Conservation (phyloP, 2,888 invertebrate species). For the Acrobeloides nanus region DNA sequence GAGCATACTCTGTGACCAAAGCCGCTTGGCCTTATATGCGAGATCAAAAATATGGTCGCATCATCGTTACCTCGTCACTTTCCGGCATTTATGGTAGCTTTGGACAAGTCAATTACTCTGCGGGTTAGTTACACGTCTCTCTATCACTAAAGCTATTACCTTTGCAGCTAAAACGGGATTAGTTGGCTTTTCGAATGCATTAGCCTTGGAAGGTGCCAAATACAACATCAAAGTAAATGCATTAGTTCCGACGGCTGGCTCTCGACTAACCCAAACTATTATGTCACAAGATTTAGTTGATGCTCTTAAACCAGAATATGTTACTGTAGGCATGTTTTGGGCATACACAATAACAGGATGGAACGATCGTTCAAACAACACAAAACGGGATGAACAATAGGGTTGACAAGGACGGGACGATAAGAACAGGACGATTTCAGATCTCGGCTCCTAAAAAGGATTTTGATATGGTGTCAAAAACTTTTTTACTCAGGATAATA, state of each 20-base stretch:
- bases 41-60: constrained; percentile 64
- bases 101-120: constrained; percentile 83
- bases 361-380: no score
- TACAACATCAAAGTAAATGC: constrained; percentile 83
- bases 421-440: no score
- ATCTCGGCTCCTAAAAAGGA: no score
- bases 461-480: no score
- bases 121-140: constrained; percentile 57
- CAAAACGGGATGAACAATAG: no score
- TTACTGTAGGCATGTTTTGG: no score
- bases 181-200: constrained; percentile 79
- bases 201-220: constrained; percentile 82
- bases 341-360: no score
- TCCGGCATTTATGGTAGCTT: constrained; percentile 92
- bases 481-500: no score
- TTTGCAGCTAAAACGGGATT: constrained; percentile 76
- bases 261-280: constrained; percentile 49
- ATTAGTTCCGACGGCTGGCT: constrained; percentile 50
- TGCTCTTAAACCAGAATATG: constrained; percentile 64
- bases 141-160: not conserved
- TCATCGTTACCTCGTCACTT: constrained; percentile 82
- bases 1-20: constrained; percentile 81
- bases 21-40: constrained; percentile 92
- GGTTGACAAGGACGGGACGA: no score
- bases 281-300: constrained; percentile 67